Evolutionary conservation across 2,888 invertebrate species (phyloP).

Genomic region (Cantharis rustica): DNA sequence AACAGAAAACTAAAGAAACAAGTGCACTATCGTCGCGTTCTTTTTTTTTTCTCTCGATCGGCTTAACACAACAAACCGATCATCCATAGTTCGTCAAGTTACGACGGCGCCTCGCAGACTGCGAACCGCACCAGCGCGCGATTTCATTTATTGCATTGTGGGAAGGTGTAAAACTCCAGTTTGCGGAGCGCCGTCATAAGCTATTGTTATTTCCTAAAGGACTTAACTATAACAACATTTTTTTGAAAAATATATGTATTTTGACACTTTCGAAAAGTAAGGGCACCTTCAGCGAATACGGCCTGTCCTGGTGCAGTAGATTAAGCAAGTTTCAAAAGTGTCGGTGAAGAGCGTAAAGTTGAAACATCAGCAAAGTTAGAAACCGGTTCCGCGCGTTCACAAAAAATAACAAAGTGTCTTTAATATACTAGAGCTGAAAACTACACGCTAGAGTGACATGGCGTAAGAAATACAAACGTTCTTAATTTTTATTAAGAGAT

Average conservation of each 20-base stretch:
- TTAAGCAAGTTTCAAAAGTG: neutral
- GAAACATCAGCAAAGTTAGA: neutral
- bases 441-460: neutral
- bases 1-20: slow-evolving; percentile 1
- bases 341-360: neutral
- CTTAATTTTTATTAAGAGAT: neutral
- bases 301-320: neutral
- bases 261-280: neutral
- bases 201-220: neutral
- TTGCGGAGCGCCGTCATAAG: neutral
- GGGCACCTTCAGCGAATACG: neutral
- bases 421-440: neutral
- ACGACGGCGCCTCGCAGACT: neutral
- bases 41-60: neutral
- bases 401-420: neutral
- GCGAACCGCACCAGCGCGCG: neutral
- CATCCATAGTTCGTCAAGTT: neutral
- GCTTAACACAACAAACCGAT: neutral
- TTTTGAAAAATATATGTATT: neutral
- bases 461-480: neutral
- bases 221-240: neutral
- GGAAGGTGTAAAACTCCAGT: neutral
- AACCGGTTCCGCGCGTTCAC: neutral
- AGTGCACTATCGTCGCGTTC: neutral
- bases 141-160: neutral